These are phyloP conservation scores for Sceliomorpha sp. DNA, from an alignment of 2,888 invertebrate species.

Conservation along the genomic window DNA sequence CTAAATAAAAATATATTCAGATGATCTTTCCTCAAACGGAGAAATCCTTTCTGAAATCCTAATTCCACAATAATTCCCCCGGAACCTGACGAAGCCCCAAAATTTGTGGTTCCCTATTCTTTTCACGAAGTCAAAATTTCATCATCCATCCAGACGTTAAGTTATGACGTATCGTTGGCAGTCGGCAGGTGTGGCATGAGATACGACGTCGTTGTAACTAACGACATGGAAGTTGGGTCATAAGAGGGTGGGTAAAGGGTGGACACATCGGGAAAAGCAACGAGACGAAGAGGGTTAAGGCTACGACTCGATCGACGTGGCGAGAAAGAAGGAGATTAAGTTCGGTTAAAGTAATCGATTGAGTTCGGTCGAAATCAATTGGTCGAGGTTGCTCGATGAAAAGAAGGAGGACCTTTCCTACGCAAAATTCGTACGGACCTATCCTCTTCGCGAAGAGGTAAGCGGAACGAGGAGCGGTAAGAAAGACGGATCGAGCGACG, in stretches of 20 bases:
- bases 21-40: no score
- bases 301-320: slow-evolving; percentile 24
- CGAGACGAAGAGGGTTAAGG: slow-evolving; percentile 19
- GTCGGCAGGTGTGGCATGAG: slow-evolving; percentile 65
- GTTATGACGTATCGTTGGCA: slow-evolving; percentile 57
- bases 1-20: no score
- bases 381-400: no score
- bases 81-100: no score
- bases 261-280: neutral
- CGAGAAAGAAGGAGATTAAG: slow-evolving; percentile 28
- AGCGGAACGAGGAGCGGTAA: no score
- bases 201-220: slow-evolving; percentile 61
- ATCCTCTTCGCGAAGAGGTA: no score
- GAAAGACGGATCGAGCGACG: slow-evolving; percentile 30
- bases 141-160: slow-evolving; percentile 1
- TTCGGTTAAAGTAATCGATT: slow-evolving; percentile 5
- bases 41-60: no score
- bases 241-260: slow-evolving; percentile 1
- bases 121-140: no score
- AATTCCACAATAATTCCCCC: no score
- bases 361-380: slow-evolving; percentile 8
- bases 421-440: no score
- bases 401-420: no score
- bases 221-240: slow-evolving; percentile 39
- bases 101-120: no score